Evolutionary conservation across 2,113 vertebrate species (phyloP).

Genomic region (Anseranas semipalmata): DNA sequence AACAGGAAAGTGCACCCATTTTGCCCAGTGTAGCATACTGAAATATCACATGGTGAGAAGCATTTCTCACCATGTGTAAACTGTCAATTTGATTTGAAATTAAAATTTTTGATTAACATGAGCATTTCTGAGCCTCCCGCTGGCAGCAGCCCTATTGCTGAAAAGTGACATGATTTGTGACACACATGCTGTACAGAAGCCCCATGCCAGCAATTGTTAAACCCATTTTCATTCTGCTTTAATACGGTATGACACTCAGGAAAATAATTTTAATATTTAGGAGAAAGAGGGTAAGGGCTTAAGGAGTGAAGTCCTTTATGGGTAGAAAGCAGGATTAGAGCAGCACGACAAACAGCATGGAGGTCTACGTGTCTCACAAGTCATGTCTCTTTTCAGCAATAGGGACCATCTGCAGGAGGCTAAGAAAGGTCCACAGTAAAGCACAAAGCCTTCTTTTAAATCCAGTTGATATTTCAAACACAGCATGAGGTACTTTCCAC

Average conservation of each 20-base stretch:
- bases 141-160: constrained; percentile 73
- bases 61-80: constrained; percentile 76
- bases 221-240: constrained; percentile 71
- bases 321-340: constrained; percentile 51
- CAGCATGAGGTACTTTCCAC: constrained; percentile 58
- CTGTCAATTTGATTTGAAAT: constrained; percentile 77
- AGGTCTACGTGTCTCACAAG: constrained; percentile 26
- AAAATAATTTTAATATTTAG: constrained; percentile 70
- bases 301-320: constrained; percentile 24
- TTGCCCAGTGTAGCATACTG: constrained; percentile 68
- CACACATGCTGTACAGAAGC: constrained; percentile 72
- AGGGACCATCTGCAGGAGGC: constrained; percentile 57
- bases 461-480: constrained; percentile 64
- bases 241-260: constrained; percentile 64
- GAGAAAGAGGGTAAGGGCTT: constrained; percentile 50
- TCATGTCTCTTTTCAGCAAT: constrained; percentile 55
- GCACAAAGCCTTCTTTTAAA: constrained; percentile 66
- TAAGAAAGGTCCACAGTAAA: constrained; percentile 51
- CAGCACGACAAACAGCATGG: not conserved
- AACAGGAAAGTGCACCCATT: constrained; percentile 72
- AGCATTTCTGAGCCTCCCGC: constrained; percentile 74
- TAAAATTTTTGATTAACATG: constrained; percentile 77
- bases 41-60: constrained; percentile 73
- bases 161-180: constrained; percentile 77
- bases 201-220: constrained; percentile 72